Evolutionary conservation across 2,113 vertebrate species (phyloP), one percentile per base, ranked within the genome.

Genomic region (Mobula hypostoma): DNA sequence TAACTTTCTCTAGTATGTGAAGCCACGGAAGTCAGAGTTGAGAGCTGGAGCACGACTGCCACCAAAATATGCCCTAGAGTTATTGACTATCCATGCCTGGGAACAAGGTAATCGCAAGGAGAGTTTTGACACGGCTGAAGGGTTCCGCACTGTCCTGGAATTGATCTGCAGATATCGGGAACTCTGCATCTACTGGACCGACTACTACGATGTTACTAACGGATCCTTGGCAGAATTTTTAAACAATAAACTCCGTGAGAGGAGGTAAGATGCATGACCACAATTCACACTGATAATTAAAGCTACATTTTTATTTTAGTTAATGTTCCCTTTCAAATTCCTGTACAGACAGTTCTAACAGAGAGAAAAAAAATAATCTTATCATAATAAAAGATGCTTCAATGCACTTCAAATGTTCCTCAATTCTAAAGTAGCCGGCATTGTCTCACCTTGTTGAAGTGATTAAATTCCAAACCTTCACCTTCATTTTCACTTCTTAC

Each of bases 21-120:
- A 91, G 17, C 87, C 87, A 68, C 87, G 87, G 61, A 68, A 90
- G 36, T 66, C 29, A 15, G 87, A 91, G 11, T 2, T 91, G 61
- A 8, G 5, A 36, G 0, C 12, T 32, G 87, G 87, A 21, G 15
- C 1, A 3, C 8, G 94, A 36, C 94, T 95, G 72, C 97, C 97
- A 27, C 79, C 96, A 0, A 97, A 97, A 82, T 97, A 96, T 2
- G 96, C 96, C 0, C 94, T 97, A 94, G 97, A 97, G 94, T 94
- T 97, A 68, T 94, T 97, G 94, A 97, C 97, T 82, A 95, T 97
- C 95, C 97, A 97, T 0, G 32, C 15, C 94, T 94, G 70, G 95
- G 94, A 94, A n/a, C n/a, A 17, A 40, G 94, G 90, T 0, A 0
- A 61, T 0, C 0, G 58, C 6, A 61, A 72, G 21, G 40, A 61